Evolutionary conservation across 2,797 vertebrate species (phyloP).

Genomic region (Brachyrhaphis roseni): DNA sequence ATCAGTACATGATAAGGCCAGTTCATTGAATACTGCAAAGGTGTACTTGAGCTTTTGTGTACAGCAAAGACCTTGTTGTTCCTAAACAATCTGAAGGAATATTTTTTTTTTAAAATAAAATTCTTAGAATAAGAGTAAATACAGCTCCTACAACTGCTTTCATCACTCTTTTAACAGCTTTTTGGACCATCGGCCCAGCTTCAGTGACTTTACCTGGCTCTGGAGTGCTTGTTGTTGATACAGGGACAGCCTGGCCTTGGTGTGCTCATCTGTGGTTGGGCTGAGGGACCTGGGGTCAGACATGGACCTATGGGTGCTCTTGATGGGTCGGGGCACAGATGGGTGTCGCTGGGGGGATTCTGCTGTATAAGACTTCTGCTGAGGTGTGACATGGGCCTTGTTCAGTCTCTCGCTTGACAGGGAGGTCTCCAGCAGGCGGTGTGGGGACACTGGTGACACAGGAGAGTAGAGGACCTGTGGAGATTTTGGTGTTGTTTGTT

Average conservation of each 20-base stretch:
- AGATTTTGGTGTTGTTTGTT: constrained; percentile 87
- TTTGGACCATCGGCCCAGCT: not conserved
- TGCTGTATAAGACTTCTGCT: constrained; percentile 92
- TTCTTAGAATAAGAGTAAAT: not conserved
- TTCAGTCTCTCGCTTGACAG: constrained; percentile 95
- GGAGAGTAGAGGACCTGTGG: constrained; percentile 98
- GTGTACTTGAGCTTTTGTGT: not conserved
- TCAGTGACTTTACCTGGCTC: constrained; percentile 88
- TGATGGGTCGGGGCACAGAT: constrained; percentile 93
- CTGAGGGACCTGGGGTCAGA: constrained; percentile 98
- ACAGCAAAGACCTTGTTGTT: not conserved
- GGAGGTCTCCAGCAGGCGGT: constrained; percentile 91
- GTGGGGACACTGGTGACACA: constrained; percentile 94
- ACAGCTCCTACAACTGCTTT: not conserved
- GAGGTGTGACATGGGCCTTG: constrained; percentile 96
- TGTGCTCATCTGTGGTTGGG: constrained; percentile 93
- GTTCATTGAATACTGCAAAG: not conserved
- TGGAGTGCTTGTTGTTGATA: constrained; percentile 95
- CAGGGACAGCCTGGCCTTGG: constrained; percentile 93
- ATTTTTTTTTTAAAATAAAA: not conserved
- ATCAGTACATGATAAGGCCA: not conserved
- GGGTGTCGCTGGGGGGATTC: constrained; percentile 91
- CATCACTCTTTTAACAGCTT: not conserved
- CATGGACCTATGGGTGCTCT: constrained; percentile 96
- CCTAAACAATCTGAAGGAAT: not conserved